Evolutionary conservation across 2,113 vertebrate genomes (phyloP).

Genomic region (Calyptommatus sinebrachiatus): DNA sequence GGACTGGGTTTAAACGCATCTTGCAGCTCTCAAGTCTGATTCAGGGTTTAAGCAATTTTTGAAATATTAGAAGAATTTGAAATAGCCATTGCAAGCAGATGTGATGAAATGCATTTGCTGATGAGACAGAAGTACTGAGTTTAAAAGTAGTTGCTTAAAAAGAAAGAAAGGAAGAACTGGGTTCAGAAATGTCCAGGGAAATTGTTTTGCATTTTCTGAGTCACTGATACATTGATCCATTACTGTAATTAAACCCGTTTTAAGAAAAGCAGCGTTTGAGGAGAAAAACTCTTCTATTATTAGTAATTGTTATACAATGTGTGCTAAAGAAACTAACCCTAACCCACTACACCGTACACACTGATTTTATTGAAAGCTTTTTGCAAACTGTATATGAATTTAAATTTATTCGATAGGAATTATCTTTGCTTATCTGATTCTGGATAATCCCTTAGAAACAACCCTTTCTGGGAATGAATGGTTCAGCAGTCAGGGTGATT

Average conservation of each 20-base stretch:
- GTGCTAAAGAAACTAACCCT: neutral
- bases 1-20: neutral
- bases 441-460: constrained; percentile 41
- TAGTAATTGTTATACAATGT: constrained; percentile 33
- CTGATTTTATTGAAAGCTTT: constrained; percentile 27
- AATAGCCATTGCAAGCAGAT: constrained; percentile 5
- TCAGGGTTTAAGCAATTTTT: neutral
- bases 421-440: constrained; percentile 24
- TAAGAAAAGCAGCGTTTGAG: constrained; percentile 11
- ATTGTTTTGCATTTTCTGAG: neutral
- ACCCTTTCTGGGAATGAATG: constrained; percentile 4
- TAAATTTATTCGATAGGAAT: constrained; percentile 46
- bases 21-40: neutral
- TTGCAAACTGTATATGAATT: constrained; percentile 34
- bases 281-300: constrained; percentile 29
- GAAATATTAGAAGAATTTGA: neutral
- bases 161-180: neutral
- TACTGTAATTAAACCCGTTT: constrained; percentile 17
- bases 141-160: neutral
- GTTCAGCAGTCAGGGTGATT: constrained; percentile 39
- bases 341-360: neutral
- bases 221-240: constrained; percentile 27
- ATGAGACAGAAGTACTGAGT: neutral
- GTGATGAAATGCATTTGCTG: neutral
- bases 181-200: neutral